Evolutionary conservation across 1,140 invertebrate species (phyloP), one percentile per base, ranked within the genome.

Genomic region (Drosophila grimshawi): DNA sequence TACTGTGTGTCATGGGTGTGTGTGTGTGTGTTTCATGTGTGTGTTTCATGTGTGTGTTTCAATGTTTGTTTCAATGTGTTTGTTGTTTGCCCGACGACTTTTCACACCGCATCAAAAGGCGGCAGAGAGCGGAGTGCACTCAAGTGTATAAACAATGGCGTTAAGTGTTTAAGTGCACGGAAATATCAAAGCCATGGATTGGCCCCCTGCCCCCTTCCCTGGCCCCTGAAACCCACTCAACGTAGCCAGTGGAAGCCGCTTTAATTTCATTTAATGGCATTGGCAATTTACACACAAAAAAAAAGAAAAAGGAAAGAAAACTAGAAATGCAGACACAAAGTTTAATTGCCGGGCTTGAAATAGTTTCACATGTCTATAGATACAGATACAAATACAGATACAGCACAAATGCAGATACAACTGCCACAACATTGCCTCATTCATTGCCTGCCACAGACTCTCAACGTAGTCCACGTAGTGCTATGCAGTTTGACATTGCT

Each of bases 61-160:
- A 41, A 51, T 52, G 35, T 61, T 33, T 49, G 60, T 62, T 59
- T 76, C 60, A 65, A 68, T 77, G 68, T 74, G 75, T 68, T 46
- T 72, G 78, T 76, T 76, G 56, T 76, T 71, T 73, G 69, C 68
- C 64, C 69, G 55, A 67, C 83, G 85, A 86, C 83, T 88, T 89
- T 88, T 88, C 80, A 89, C 85, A 85, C 85, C 85, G 81, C 85
- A 88, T 88, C 77, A 88, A 88, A 80, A 85, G 74, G 49, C 82
- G 85, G 77, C 85, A 69, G 65, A 79, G 74, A 75, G 74, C 67
- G 75, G 69, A 88, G 85, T 88, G 85, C 85, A 88, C 85, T 88
- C 85, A 88, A 88, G 85, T 88, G 85, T 88, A 88, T 88, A 88
- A 88, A 88, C 85, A 88, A 88, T 89, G 85, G 85, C 85, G 85